Evolutionary conservation across 2,113 vertebrate genomes (phyloP), one percentile per base, ranked within the genome.

Genomic region (Penelope pileata): DNA sequence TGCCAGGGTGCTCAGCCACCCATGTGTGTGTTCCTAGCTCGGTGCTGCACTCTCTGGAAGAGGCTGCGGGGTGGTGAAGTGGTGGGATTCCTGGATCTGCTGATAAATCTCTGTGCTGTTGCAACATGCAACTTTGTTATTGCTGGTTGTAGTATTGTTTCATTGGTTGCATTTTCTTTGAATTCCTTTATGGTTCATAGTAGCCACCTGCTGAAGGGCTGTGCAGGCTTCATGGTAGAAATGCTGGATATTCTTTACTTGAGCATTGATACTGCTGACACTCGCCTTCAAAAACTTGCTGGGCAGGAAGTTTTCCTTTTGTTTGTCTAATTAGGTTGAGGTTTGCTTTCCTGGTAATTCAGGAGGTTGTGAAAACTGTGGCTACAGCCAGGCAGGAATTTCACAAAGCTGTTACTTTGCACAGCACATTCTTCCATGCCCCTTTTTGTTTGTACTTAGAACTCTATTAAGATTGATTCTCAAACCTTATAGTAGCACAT

Each of bases 291-390:
- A 26, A 62, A 96, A 73, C 89, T 91, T 32, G 73, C 62, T 81
- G 22, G 77, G 74, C 88, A 74, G 74, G 95, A 96, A 95, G 77
- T 75, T 96, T 92, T n/a, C 26, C 63, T 72, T 79, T 24, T 70
- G 11, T 90, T 89, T 88, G 73, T 78, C 66, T 83, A 67, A 64
- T 90, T 23, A 81, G 62, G 73, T 75, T 93, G 77, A 78, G 68
- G 74, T 95, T 94, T 94, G 90, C 94, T 85, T 88, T 53, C 62
- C 32, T 34, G 54, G 42, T 84, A 36, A 32, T 59, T 85, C n/a
- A 75, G 40, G 51, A 48, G 40, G 47, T 88, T 83, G 62, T 17
- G 40, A 83, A 86, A 94, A 51, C 38, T 19, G 34, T 67, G 69
- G 38, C 43, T 92, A 38, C 62, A 92, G 53, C n/a, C 66, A 59